Base-by-base conservation (phyloP, 2,797 vertebrate genomes). In the Lutra lutra region DNA sequence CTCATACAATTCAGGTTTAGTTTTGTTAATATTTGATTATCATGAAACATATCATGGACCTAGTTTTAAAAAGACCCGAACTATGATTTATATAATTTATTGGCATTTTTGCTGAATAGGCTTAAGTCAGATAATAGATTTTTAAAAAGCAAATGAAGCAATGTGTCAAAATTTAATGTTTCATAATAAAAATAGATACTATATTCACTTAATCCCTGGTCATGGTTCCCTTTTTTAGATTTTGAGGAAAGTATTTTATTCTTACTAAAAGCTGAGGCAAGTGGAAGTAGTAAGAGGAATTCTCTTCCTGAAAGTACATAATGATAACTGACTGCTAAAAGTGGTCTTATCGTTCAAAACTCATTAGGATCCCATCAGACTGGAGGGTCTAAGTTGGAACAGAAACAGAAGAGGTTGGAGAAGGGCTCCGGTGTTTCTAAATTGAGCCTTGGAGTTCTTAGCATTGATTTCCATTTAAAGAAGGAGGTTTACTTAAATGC, bases 51-150 rank as follows among this genome's bases (percentile, higher is more conserved):
- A 96, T 98, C 97, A 98, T 98, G 98, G 98, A 98, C 97, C 98
- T 98, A 96, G 98, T 98, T 97, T 98, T 96, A 97, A 98, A 98
- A 91, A 98, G 98, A 98, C 98, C 97, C 98, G 70, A 87, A 78
- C 83, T 98, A 98, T 99, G 98, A 99, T 99, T 99, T 99, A 98
- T 99, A 98, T 99, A 99, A 99, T 99, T 99, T 99, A 99, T 99
- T 99, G 98, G 98, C 99, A 99, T 99, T 99, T 99, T 98, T 99
- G 98, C 99, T 95, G 98, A 99, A 97, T 98, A 99, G 98, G 99
- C 99, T 99, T 99, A 98, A 99, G 95, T 94, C 97, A 97, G 93
- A 97, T 97, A 98, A 79, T 82, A 97, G 92, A 96, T 99, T 99
- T 99, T 98, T 98, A 98, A 98, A 98, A 97, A 98, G 98, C 98